phyloP scores from a whole-genome alignment of 2,797 vertebrate genomes.

The Esox lucius region DNA sequence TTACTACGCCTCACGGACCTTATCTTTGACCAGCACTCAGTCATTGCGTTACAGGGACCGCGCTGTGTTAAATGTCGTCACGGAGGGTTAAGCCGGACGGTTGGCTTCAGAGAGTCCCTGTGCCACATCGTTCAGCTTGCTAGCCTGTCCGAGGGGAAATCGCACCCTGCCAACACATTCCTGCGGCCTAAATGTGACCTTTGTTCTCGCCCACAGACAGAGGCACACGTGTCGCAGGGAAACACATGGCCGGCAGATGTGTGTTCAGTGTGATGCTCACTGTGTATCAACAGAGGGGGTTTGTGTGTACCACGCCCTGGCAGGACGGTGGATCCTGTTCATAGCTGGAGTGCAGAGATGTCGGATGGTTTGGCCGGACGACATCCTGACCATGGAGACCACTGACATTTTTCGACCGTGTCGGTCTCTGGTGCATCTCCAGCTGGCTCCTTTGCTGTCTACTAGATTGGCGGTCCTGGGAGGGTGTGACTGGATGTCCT shows the following conservation, averaged over 20 bases:
- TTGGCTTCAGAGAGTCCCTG: background rate
- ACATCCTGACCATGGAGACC: no score
- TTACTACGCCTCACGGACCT: background rate
- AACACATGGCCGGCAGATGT: slow-evolving; percentile 60
- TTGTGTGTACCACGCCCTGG: no score
- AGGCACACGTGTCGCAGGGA: slow-evolving; percentile 38
- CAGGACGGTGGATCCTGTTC: no score
- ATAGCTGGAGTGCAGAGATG: no score
- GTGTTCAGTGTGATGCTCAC: slow-evolving; percentile 7
- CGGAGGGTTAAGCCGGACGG: background rate
- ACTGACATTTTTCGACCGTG: no score
- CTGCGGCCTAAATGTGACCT: slow-evolving; percentile 68
- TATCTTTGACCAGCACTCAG: background rate
- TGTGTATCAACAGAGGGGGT: no score
- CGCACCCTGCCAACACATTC: slow-evolving; percentile 66
- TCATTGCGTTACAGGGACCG: background rate
- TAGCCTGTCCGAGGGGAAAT: slow-evolving; percentile 53
- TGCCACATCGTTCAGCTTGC: background rate
- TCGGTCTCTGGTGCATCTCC: no score
- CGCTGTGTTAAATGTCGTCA: background rate
- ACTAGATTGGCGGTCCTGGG: background rate
- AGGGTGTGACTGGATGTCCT: background rate
- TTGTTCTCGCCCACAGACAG: slow-evolving; percentile 58
- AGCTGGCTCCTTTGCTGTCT: background rate
- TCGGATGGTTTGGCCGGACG: no score